Evolutionary conservation across 2,113 vertebrate genomes (phyloP), one percentile per base, ranked within the genome.

Genomic region (Halcyon malimbica): DNA sequence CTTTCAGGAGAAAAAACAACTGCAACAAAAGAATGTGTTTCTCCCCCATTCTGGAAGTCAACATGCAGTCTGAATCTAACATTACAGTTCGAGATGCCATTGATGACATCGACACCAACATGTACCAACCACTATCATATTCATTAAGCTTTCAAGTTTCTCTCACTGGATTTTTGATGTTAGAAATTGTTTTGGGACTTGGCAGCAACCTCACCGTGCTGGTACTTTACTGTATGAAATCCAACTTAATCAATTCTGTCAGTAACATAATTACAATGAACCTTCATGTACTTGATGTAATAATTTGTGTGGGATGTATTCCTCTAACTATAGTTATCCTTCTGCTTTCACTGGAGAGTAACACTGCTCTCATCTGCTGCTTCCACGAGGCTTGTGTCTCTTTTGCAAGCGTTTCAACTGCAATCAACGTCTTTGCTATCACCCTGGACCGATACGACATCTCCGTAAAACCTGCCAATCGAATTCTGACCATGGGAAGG

Each of bases 201-300:
- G 99, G 99, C 98, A 99, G 99, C 94, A 99, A 99, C 98, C 99
- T 99, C 97, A 99, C 99, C 14, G 99, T 99, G 90, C 96, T 99
- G 96, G 99, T 99, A 98, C 99, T 99, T 97, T 99, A 99, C 98
- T 99, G 99, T 98, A 99, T 99, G 99, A 99, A 99, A 99, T 99
- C 99, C 93, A 99, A 99, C 98, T 98, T 99, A 97, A 99, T 99
- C 97, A 99, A 99, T 96, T 99, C 99, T 56, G 99, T 99, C 98
- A 99, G 99, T 98, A 99, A 99, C 98, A 99, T 99, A 56, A 99
- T 99, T 97, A 99, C 99, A 71, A 99, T 99, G 98, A 99, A 99
- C 98, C 98, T 99, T 96, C 99, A 99, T 84, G 99, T 99, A 94
- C 97, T 99, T 95, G 99, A 99, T 96, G 99, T 99, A 95, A 98